Conservation (phyloP, 2,888 invertebrate genomes). For the Rhamphomyia laevipes region DNA sequence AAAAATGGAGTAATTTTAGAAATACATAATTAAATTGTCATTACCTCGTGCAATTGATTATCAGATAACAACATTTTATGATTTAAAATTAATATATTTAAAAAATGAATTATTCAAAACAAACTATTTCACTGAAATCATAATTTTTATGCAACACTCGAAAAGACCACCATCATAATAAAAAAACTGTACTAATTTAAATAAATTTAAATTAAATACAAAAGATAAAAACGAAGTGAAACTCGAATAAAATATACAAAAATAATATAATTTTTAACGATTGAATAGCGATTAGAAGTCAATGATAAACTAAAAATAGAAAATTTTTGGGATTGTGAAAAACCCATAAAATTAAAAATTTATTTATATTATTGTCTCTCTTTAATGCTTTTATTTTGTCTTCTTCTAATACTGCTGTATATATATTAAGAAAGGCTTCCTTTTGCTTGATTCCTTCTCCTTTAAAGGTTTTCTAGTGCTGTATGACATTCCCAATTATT, state of each 20-base stretch:
- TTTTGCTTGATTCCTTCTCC: too few relatives aligned
- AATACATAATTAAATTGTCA: too few relatives aligned
- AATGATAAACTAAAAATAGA: background rate
- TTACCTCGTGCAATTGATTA: conserved; percentile 35
- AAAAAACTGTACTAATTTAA: background rate
- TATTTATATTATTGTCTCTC: background rate
- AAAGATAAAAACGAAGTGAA: background rate
- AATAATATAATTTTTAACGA: too few relatives aligned
- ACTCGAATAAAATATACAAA: background rate
- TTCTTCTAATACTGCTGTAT: too few relatives aligned
- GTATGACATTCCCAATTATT: too few relatives aligned
- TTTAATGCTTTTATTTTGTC: too few relatives aligned
- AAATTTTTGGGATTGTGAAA: background rate
- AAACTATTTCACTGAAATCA: background rate
- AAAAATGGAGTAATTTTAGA: too few relatives aligned
- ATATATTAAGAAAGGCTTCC: too few relatives aligned
- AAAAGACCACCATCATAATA: background rate
- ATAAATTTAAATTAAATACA: background rate
- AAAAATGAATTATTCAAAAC: background rate
- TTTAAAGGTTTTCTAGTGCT: too few relatives aligned
- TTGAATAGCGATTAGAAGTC: background rate
- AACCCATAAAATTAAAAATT: background rate
- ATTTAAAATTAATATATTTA: background rate
- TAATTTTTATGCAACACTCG: background rate
- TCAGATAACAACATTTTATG: conserved; percentile 30